A percentile compares a stretch with the other conserved stretches of the same genome.
Evolutionary conservation across 2,888 invertebrate species (phyloP).

Genomic region (Rosalia funebris): DNA sequence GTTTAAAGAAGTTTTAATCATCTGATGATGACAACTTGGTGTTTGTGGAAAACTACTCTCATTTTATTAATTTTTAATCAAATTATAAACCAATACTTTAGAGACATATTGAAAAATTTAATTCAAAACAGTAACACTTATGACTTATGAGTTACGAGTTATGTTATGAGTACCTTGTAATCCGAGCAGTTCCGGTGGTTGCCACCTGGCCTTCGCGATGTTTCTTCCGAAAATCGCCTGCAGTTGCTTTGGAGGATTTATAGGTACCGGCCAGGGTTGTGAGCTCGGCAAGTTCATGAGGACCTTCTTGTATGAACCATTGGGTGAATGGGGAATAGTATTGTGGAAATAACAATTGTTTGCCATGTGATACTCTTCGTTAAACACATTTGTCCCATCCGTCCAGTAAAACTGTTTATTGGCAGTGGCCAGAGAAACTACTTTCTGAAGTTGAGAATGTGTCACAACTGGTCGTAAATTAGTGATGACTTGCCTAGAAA

Average conservation of each 20-base stretch:
- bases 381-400: constrained; percentile 78
- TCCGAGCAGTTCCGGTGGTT: constrained; percentile 78
- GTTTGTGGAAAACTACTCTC: too few relatives aligned
- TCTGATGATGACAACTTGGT: too few relatives aligned
- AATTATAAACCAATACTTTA: too few relatives aligned
- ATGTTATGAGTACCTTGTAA: constrained; percentile 82
- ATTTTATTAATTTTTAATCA: too few relatives aligned
- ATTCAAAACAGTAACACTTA: too few relatives aligned
- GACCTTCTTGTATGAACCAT: constrained; percentile 59
- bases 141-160: too few relatives aligned
- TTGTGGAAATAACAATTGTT: constrained; percentile 81
- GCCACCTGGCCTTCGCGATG: constrained; percentile 84
- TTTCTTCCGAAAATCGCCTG: constrained; percentile 84
- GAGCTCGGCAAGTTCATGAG: constrained; percentile 73
- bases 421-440: constrained; percentile 79
- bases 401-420: constrained; percentile 89
- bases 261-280: constrained; percentile 83
- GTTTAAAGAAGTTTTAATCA: too few relatives aligned
- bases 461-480: constrained; percentile 81
- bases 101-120: too few relatives aligned
- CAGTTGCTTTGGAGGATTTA: constrained; percentile 80
- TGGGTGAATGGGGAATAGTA: constrained; percentile 70
- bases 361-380: constrained; percentile 77
- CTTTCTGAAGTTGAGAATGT: constrained; percentile 78
- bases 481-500: constrained; percentile 72